phyloP scores from a whole-genome alignment of 2,797 vertebrate species.

The Apodemus agrarius region DNA sequence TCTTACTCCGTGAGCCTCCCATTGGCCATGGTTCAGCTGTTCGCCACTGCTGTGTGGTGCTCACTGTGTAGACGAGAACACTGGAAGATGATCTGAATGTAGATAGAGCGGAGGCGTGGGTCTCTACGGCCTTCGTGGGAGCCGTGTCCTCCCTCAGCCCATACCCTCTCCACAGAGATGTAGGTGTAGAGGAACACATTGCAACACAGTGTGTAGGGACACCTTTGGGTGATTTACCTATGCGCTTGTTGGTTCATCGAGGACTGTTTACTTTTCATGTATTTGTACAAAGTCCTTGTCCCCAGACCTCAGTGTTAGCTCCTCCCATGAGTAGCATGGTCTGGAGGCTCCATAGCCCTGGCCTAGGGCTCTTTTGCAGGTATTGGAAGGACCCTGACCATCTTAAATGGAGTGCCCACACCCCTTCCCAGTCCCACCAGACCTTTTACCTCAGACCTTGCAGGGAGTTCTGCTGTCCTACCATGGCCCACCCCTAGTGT shows the following conservation, averaged over 20 bases:
- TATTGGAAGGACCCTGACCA: neutral
- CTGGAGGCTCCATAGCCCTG: neutral
- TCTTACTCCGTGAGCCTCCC: constrained; percentile 45
- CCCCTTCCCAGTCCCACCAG: neutral
- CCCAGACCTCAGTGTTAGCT: constrained; percentile 36
- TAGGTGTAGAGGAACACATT: neutral
- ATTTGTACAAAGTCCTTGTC: constrained; percentile 24
- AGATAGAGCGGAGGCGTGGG: constrained; percentile 67
- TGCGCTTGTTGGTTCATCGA: constrained; percentile 44
- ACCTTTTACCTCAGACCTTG: neutral
- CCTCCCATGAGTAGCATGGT: neutral
- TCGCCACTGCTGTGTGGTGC: neutral
- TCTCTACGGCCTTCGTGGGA: constrained; percentile 23
- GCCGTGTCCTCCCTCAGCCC: constrained; percentile 56
- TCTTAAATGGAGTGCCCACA: neutral
- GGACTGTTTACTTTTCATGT: constrained; percentile 67
- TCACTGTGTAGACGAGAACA: constrained; percentile 79
- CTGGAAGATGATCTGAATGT: constrained; percentile 81
- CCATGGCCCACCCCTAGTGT: neutral
- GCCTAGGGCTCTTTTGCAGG: neutral
- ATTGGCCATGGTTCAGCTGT: constrained; percentile 42
- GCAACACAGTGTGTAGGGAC: constrained; percentile 18
- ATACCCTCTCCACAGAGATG: neutral
- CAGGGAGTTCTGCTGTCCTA: neutral
- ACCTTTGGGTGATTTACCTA: constrained; percentile 46